Evolutionary conservation across 2,797 vertebrate genomes (phyloP), one percentile per base, ranked within the genome.

Genomic region (Pangasius macronema): DNA sequence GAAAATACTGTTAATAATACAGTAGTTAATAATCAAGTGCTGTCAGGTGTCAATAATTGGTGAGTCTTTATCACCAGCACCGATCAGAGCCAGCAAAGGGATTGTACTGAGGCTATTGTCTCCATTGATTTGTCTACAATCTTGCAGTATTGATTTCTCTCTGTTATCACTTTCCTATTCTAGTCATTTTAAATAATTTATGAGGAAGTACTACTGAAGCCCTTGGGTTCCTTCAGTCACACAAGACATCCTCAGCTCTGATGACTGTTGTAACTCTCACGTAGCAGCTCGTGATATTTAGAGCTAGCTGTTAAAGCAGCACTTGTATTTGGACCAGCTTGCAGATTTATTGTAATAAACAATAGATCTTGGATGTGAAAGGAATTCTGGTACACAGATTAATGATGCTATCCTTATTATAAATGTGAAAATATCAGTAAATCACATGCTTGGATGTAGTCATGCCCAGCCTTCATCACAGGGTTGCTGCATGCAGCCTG

Each of bases 1-100:
- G 88, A 92, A 93, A 77, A 91, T 84, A 86, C 63, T 87, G 0
- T 96, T 93, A 95, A 95, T 95, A 94, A 95, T 63, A 65, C 18
- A 85, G 51, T 16, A 63, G 55, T 76, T 76, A 85, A 85, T 85
- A 63, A 76, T 85, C 63, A 68, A 77, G 36, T 2, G 88, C 91
- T 87, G 87, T 91, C 91, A 93, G 92, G 89, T 89, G 89, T 88
- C 90, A 91, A 91, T 93, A 92, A 94, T 79, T 92, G 93, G 89
- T 91, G 88, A 55, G 88, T 86, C 87, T 91, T 95, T 94, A 92
- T 92, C 91, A 89, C 90, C 63, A 87, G 86, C 88, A 79, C 76
- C 87, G 89, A 93, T 91, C 57, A 90, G 86, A 87, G 84, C 85
- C 30, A 33, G 91, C 90, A 91, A 88, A 89, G 90, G 63, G 89